Evolutionary conservation across 1,140 invertebrate species (phyloP).

Genomic region (Ctenoplectra terminalis): DNA sequence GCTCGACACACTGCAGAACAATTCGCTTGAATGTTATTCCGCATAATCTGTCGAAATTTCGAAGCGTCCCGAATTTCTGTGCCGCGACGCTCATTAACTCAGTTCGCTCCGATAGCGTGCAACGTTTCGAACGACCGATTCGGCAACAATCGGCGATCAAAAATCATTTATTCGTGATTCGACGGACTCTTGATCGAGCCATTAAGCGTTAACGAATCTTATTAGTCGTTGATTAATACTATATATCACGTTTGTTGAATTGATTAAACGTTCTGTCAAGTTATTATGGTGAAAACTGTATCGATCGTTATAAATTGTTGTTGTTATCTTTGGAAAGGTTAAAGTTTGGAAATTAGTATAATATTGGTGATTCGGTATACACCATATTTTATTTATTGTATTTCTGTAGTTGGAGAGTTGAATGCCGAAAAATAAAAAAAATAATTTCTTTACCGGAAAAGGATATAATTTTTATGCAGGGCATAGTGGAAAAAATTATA

Average conservation of each 20-base stretch:
- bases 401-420: too few species aligned
- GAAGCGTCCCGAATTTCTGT: not conserved
- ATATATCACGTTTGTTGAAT: not conserved
- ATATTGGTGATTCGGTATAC: too few species aligned
- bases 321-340: too few species aligned
- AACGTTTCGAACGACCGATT: not conserved
- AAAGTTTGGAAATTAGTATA: too few species aligned
- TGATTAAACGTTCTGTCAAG: too few species aligned
- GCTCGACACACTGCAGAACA: not conserved
- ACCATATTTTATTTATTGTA: too few species aligned
- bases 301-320: not conserved
- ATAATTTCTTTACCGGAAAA: too few species aligned
- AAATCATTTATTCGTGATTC: slow-evolving; percentile 13
- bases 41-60: slow-evolving; percentile 20
- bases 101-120: not conserved
- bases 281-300: too few species aligned
- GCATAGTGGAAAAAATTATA: too few species aligned
- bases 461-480: too few species aligned
- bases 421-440: too few species aligned
- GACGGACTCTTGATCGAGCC: not conserved
- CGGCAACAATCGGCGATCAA: not conserved
- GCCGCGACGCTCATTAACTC: slow-evolving; percentile 4
- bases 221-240: slow-evolving; percentile 29
- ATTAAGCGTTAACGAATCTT: slow-evolving; percentile 6
- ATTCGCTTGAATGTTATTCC: slow-evolving; percentile 4